phyloP scores from a whole-genome alignment of 2,113 vertebrate genomes.

The Sylvia atricapilla region DNA sequence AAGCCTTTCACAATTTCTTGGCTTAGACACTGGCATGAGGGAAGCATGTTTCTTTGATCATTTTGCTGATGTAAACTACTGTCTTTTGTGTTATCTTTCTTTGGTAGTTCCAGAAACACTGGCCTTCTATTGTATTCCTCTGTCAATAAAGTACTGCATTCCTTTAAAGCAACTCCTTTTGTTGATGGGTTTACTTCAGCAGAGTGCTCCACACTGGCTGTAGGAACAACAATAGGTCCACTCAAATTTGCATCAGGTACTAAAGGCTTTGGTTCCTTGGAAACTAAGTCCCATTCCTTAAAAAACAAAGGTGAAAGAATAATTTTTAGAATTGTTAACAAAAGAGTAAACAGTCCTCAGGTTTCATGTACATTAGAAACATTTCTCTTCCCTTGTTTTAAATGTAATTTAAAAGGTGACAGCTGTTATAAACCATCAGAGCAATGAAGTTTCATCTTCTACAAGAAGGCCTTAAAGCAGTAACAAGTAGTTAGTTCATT shows the following conservation, averaged over 20 bases:
- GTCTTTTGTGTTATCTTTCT: conserved; percentile 66
- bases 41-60: conserved; percentile 49
- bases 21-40: conserved; percentile 64
- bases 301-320: neutral
- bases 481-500: neutral
- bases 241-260: conserved; percentile 60
- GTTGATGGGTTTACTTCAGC: conserved; percentile 29
- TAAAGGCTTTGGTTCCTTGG: conserved; percentile 75
- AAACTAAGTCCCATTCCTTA: conserved; percentile 84
- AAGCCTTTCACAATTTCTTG: conserved; percentile 82
- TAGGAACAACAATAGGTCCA: conserved; percentile 87
- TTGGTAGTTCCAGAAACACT: conserved; percentile 70
- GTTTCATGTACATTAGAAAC: neutral
- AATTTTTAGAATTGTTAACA: neutral
- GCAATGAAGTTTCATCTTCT: neutral
- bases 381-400: neutral
- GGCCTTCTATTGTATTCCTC: conserved; percentile 64
- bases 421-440: neutral
- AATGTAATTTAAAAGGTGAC: neutral
- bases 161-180: conserved; percentile 56
- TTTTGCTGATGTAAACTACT: conserved; percentile 43
- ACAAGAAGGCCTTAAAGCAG: neutral
- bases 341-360: neutral
- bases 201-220: conserved; percentile 73
- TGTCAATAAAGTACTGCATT: conserved; percentile 31